Percentiles rank a stretch among this genome's conserved stretches.
phyloP scores from a whole-genome alignment of 2,888 invertebrate species.

The Eudemis profundana region DNA sequence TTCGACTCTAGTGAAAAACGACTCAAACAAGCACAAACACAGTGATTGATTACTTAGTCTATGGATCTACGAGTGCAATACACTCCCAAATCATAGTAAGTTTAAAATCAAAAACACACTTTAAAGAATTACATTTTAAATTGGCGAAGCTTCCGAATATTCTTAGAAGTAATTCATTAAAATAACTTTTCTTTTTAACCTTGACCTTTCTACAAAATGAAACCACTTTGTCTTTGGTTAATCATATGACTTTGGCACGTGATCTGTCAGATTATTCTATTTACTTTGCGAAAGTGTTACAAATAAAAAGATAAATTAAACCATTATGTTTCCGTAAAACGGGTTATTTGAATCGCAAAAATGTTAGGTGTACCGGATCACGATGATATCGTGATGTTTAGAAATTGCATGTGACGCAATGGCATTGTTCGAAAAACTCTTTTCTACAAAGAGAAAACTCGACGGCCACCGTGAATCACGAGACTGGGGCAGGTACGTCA shows the following conservation, averaged over 20 bases:
- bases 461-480: slow-evolving; percentile 71
- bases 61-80: not conserved
- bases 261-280: slow-evolving; percentile 76
- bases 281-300: slow-evolving; percentile 49
- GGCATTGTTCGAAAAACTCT: slow-evolving; percentile 91
- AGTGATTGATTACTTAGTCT: not conserved
- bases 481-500: slow-evolving; percentile 82
- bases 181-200: slow-evolving; percentile 49
- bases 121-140: too few relatives aligned
- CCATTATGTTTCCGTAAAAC: slow-evolving; percentile 28
- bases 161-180: not conserved
- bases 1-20: slow-evolving; percentile 14
- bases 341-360: slow-evolving; percentile 47
- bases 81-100: not conserved
- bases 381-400: slow-evolving; percentile 60
- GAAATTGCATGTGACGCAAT: slow-evolving; percentile 81
- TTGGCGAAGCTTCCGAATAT: not conserved
- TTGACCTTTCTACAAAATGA: slow-evolving; percentile 59
- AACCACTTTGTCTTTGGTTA: slow-evolving; percentile 67
- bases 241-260: slow-evolving; percentile 83
- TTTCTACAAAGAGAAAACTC: slow-evolving; percentile 87
- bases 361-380: slow-evolving; percentile 57
- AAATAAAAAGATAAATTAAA: slow-evolving; percentile 46
- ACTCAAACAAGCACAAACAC: not conserved
- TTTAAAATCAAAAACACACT: too few relatives aligned